phyloP scores from a whole-genome alignment of 1,140 invertebrate genomes.

The Drosophila nigrodunni region DNA sequence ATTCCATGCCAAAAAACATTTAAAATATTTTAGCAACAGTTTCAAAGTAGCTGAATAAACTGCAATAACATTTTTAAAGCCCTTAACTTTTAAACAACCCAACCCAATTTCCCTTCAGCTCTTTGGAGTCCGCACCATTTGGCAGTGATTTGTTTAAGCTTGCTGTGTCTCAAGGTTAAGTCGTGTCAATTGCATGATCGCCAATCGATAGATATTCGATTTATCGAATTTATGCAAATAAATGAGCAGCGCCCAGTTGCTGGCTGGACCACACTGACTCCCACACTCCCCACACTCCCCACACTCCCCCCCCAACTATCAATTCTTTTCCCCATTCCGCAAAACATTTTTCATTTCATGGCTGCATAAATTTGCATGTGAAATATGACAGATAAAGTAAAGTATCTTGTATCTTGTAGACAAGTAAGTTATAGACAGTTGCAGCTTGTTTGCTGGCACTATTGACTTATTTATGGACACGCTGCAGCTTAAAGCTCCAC shows the following conservation, averaged over 20 bases:
- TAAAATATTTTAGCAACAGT: too few species aligned
- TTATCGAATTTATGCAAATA: constrained; percentile 20
- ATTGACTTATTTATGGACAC: constrained; percentile 36
- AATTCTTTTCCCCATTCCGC: constrained; percentile 2
- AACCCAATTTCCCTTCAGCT: too few species aligned
- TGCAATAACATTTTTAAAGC: too few species aligned
- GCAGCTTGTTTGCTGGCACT: constrained; percentile 13
- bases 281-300: too few species aligned
- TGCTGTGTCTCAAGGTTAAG: constrained; percentile 26
- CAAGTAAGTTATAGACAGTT: constrained; percentile 17
- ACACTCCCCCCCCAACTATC: constrained; percentile 9
- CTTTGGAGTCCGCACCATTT: too few species aligned
- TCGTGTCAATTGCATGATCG: constrained; percentile 23
- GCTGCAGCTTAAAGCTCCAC: constrained; percentile 6
- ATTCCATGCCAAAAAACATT: too few species aligned
- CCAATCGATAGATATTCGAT: constrained; percentile 29
- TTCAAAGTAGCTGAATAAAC: too few species aligned
- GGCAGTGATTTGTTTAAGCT: background rate
- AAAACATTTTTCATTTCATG: constrained; percentile 4
- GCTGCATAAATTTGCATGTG: constrained; percentile 41
- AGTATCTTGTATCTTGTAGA: constrained; percentile 37
- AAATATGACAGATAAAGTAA: constrained; percentile 46
- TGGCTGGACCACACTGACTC: background rate
- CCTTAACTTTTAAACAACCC: too few species aligned
- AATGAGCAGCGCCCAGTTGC: constrained; percentile 36